phyloP scores from a whole-genome alignment of 1,140 invertebrate species.

The Oryzaephilus surinamensis region DNA sequence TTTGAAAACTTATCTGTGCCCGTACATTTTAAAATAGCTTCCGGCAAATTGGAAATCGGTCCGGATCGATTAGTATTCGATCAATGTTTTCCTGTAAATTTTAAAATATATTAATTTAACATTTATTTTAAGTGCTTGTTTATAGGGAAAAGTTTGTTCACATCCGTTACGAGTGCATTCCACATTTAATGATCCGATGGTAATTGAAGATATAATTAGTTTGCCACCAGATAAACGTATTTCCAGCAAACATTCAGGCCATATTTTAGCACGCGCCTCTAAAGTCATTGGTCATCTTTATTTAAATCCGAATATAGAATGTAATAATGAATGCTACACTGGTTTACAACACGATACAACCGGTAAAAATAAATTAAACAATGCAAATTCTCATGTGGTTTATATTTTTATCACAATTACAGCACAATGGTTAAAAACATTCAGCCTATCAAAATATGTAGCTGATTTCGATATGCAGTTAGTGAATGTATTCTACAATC shows the following conservation, averaged over 20 bases:
- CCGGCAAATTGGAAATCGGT: constrained; percentile 47
- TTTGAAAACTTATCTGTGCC: constrained; percentile 56
- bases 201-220: constrained; percentile 41
- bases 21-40: constrained; percentile 49
- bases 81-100: constrained; percentile 71
- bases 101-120: constrained; percentile 4
- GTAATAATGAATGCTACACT: constrained; percentile 66
- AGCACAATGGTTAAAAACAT: constrained; percentile 62
- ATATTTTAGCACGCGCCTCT: constrained; percentile 41
- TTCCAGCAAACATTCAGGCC: constrained; percentile 31
- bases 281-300: constrained; percentile 33
- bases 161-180: constrained; percentile 63
- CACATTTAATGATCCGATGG: constrained; percentile 61
- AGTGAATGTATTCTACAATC: constrained; percentile 44
- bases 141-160: constrained; percentile 66
- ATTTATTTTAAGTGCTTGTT: constrained; percentile 15
- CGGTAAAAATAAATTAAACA: constrained; percentile 37
- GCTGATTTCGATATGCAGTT: constrained; percentile 51
- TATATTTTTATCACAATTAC: constrained; percentile 19
- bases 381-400: constrained; percentile 2
- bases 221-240: constrained; percentile 41
- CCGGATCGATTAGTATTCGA: constrained; percentile 60
- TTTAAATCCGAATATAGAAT: constrained; percentile 58
- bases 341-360: constrained; percentile 48
- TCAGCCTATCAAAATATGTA: constrained; percentile 51